phyloP scores from a whole-genome alignment of 1,140 invertebrate species.

The Steinernema khuongi region DNA sequence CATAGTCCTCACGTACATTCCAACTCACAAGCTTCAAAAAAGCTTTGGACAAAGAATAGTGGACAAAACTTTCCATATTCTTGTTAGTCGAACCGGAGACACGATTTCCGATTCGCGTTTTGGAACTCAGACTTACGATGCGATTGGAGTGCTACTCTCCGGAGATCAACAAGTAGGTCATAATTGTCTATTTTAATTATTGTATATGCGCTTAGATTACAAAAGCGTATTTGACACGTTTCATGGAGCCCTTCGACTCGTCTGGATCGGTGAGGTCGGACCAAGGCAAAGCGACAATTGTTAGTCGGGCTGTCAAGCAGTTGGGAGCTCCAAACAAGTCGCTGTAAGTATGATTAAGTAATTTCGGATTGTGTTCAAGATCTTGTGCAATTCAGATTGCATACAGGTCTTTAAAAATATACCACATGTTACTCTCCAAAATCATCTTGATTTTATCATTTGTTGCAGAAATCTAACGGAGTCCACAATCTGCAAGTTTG shows the following conservation, averaged over 20 bases:
- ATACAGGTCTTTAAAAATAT: too few species aligned
- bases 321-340: neutral
- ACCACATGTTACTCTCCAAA: too few species aligned
- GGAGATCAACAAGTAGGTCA: neutral
- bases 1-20: slow-evolving; percentile 27
- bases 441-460: too few species aligned
- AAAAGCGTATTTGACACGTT: neutral
- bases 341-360: neutral
- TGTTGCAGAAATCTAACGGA: neutral
- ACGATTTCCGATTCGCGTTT: neutral
- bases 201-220: neutral
- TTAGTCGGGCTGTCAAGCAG: neutral
- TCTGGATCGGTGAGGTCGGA: neutral
- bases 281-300: neutral
- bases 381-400: too few species aligned
- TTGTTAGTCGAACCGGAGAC: neutral
- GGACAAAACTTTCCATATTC: neutral
- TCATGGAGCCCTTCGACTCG: neutral
- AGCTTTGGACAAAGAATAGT: neutral
- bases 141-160: neutral
- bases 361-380: too few species aligned
- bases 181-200: neutral
- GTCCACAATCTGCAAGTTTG: neutral
- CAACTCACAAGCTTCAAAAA: slow-evolving; percentile 25
- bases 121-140: neutral